phyloP scores from a whole-genome alignment of 1,140 invertebrate genomes.

The Neodiprion pinetum region DNA sequence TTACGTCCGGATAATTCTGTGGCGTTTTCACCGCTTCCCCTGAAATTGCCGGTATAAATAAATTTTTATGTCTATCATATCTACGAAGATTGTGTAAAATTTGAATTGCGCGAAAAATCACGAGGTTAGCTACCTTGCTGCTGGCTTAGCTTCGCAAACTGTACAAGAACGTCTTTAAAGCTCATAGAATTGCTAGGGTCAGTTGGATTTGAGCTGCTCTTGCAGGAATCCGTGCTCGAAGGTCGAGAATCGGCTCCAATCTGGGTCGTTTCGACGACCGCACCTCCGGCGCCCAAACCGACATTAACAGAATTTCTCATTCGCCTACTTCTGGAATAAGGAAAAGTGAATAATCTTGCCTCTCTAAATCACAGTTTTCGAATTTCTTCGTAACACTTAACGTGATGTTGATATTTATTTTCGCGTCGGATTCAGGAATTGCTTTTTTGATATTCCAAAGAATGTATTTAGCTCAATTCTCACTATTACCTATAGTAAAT shows the following conservation, averaged over 20 bases:
- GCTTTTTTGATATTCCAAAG: too few species aligned
- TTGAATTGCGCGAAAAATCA: neutral
- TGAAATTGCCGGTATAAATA: conserved; percentile 22
- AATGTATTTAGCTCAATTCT: too few species aligned
- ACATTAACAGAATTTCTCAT: conserved; percentile 58
- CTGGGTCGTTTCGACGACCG: conserved; percentile 50
- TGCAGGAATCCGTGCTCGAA: conserved; percentile 64
- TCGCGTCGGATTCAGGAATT: too few species aligned
- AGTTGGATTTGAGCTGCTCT: conserved; percentile 53
- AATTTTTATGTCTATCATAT: neutral
- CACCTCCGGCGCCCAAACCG: conserved; percentile 54
- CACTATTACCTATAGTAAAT: too few species aligned
- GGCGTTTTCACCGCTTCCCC: conserved; percentile 63
- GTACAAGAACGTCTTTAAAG: conserved; percentile 80
- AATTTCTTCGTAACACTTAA: neutral
- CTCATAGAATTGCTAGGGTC: conserved; percentile 59
- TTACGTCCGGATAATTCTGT: conserved; percentile 79
- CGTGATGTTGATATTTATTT: too few species aligned
- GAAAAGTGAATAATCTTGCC: neutral
- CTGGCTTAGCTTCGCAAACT: conserved; percentile 73
- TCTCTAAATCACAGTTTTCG: too few species aligned
- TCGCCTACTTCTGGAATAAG: conserved; percentile 50
- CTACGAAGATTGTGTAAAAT: neutral
- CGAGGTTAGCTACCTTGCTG: conserved; percentile 53
- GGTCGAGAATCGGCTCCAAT: conserved; percentile 56